Base-by-base conservation (phyloP, 2,113 vertebrate species). In the Peromyscus californicus region DNA sequence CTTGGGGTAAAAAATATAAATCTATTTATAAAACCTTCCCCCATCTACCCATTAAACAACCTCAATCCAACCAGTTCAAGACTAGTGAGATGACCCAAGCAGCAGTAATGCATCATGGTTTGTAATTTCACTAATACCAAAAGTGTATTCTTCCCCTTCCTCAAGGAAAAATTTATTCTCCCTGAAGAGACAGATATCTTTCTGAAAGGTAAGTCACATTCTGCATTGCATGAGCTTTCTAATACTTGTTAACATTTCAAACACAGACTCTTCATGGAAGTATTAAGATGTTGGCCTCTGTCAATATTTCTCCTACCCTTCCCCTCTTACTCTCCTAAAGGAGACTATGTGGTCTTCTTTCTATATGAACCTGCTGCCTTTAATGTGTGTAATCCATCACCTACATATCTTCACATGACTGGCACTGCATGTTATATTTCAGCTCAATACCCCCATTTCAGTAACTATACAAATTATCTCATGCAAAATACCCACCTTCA, bases 21-120 rank as follows among this genome's bases (percentile, higher is more conserved):
- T 16, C 39, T 48, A 90, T 7, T 7, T 24, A 6, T 0, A 79
- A 87, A 75, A 70, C 67, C 33, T 83, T 61, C 7, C 22, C 26
- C 8, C 26, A 7, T 39, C 26, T 11, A 11, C 7, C 7, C 2
- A 24, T 19, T 29, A 51, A 87, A 31, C 29, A 39, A 0, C 7
- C 42, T 10, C 3, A 65, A 11, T n/a, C n/a, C 54, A 74, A 54
- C 12, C 6, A 1, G 13, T 86, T 70, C n/a, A 11, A 2, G 16
- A 7, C 75, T 42, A 42, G 8, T 15, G 7, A 72, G 3, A 70
- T 31, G 5, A 12, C 6, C 17, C 36, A 42, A 31, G 92, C 13
- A 22, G 12, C 31, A 86, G 31, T 54, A 85, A 79, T 1, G 54
- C n/a, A 36, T 22, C 24, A 22, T 72, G 82, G 63, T 54, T 74